Evolutionary conservation across 1,140 invertebrate genomes (phyloP), one percentile per base, ranked within the genome.

Genomic region (Sycophaga agraensis): DNA sequence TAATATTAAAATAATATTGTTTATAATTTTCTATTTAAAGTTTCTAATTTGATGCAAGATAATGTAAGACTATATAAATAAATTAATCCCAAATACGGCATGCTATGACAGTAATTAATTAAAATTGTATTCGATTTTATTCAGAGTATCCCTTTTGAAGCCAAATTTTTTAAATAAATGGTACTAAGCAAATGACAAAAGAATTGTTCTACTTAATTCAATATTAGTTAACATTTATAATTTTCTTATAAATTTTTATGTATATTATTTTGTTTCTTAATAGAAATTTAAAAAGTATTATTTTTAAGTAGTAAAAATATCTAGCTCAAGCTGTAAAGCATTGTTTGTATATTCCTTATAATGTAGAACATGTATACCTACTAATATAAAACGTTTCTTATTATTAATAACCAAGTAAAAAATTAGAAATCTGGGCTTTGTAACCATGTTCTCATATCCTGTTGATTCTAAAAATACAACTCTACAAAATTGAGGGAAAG

Each of bases 221-320:
- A n/a, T n/a, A n/a, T n/a, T n/a, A 28, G 14, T 45, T 43, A n/a
- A 54, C 59, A 61, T 40, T 61, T 50, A 45, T 22, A 17, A 39
- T 45, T 54, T 21, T 22, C 24, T 39, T 8, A 43, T 21, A 22
- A 5, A 9, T 19, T 17, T 37, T 9, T 51, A 31, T 51, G 37
- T 17, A n/a, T 42, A 42, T 59, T 39, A 49, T 21, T 12, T 26
- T 9, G 17, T 22, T 39, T 24, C 19, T 34, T 17, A 19, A 28
- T 45, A 26, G 24, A 37, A 48, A 48, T 39, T 58, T 24, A 48
- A 37, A 48, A 37, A 31, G 17, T 34, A 35, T 39, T 22, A 31
- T 1, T 51, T 48, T 34, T 28, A 5, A 14, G n/a, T 53, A 35
- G 43, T 14, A 51, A 51, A 53, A 59, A 42, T 49, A 53, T 59